Base-by-base conservation (phyloP, 2,797 vertebrate genomes). In the Hippoglossus hippoglossus region DNA sequence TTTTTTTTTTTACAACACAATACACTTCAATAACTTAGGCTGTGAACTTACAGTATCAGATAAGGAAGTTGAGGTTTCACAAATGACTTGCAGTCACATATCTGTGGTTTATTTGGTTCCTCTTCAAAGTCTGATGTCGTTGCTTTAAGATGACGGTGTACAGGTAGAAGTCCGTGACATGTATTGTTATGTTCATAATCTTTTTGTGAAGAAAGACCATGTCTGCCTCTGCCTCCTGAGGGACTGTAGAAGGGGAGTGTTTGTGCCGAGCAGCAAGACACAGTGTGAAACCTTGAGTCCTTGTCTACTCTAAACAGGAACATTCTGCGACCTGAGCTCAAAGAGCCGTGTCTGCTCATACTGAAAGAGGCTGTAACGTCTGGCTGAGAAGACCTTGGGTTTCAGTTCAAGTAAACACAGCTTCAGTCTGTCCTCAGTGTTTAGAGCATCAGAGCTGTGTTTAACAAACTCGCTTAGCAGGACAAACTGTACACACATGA, bases 381-480 rank as follows among this genome's bases (percentile, higher is more conserved):
- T 36, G 31, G 6, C 50, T 26, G 19, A 49, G 50, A 74, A 46
- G 44, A 67, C 51, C 51, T 60, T 64, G 39, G 46, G 16, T 60
- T 36, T 65, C 4, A 49, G 2, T 21, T 11, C 28, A 58, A 28
- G 13, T 0, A 22, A 55, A 36, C 18, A n/a, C 24, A 60, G 3
- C 60, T 59, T 63, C 25, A 39, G n/a, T 50, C 41, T 56, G 36
- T 18, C 69, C 7, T 11, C 22, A 12, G 0, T 26, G 24, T 28
- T 12, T 2, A 24, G 56, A 52, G 46, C 46, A 22, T 50, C 24
- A 54, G 21, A 18, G 57, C 24, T 47, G 16, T 54, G 41, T 63
- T 50, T 63, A 9, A 36, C 46, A 77, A 87, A 85, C 85, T 31
- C 0, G 82, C 79, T 60, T 26, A 39, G 75, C 79, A 67, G 70